Evolutionary conservation across 2,113 vertebrate genomes (phyloP), one percentile per base, ranked within the genome.

Genomic region (Lethenteron reissneri): DNA sequence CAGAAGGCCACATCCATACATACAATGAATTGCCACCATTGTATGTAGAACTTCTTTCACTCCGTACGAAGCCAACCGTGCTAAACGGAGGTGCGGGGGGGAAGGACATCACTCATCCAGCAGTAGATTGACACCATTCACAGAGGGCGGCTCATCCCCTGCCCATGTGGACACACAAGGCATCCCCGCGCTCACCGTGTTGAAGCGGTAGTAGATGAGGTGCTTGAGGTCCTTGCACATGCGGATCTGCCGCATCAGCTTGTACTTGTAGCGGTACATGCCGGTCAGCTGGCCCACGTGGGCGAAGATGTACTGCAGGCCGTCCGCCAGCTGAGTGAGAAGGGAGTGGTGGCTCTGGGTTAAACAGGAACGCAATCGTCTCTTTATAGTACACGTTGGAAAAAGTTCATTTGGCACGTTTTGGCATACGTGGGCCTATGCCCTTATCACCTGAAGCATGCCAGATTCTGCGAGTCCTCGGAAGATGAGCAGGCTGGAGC

Each of bases 181-280:
- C 62, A 17, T 68, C 69, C 17, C 2, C 6, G 58, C 74, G 78
- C 89, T 85, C 69, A 99, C 95, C 0, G 95, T 99, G 78, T 99
- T 99, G 79, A 99, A 99, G 70, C 95, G 84, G 79, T 99, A 99
- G 79, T 99, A 99, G 79, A 97, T 92, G 64, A 99, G 90, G 80
- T 99, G 95, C 74, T 99, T 99, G 77, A 99, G 79, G 80, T 99
- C 95, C 78, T 99, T 99, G 85, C 95, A 99, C 95, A 99, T 99
- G 2, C 95, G 83, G 76, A 99, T 99, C 79, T 99, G 95, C 76
- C 95, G 83, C 95, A 99, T 99, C 77, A 99, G 78, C 79, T 99
- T 99, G 83, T 99, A 99, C 72, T 99, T 99, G 82, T 97, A 99
- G 2, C 95, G 82, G 81, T 99, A 99, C 95, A 99, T 99, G 71